A percentile compares a stretch with the other conserved stretches of the same genome.
These are phyloP conservation scores for Slavum lentiscoides DNA, from an alignment of 2,888 invertebrate genomes.

Conservation along the genomic window DNA sequence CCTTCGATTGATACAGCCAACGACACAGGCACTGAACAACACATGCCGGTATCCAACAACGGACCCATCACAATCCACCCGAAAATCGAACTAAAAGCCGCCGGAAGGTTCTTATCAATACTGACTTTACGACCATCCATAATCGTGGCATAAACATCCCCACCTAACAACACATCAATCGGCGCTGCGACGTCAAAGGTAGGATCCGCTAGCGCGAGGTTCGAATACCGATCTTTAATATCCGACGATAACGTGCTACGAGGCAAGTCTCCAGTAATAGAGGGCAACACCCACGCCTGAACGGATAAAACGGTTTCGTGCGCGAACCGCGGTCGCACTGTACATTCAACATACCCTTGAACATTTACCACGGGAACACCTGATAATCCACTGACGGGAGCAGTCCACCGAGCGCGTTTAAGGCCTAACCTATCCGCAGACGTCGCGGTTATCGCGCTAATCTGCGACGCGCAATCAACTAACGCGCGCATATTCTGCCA, in stretches of 20 bases:
- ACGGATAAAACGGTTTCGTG: neutral
- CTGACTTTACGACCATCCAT: neutral
- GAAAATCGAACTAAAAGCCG: neutral
- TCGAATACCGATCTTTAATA: neutral
- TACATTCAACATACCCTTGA: neutral
- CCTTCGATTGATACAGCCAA: neutral
- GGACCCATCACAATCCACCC: neutral
- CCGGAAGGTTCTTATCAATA: neutral
- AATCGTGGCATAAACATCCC: neutral
- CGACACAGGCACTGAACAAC: neutral
- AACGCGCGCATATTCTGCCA: neutral
- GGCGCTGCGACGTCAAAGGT: neutral
- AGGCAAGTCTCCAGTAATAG: neutral
- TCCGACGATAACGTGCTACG: neutral
- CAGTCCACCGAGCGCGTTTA: neutral
- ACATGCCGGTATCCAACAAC: neutral
- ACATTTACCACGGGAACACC: neutral
- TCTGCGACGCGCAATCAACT: conserved; percentile 1
- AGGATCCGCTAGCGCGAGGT: neutral
- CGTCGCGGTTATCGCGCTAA: neutral
- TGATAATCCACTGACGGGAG: neutral
- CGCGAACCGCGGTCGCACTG: neutral
- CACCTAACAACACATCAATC: neutral
- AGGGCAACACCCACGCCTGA: neutral
- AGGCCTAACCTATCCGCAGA: neutral